Evolutionary conservation across 2,888 invertebrate species (phyloP).

Genomic region (Macroteleia sp.): DNA sequence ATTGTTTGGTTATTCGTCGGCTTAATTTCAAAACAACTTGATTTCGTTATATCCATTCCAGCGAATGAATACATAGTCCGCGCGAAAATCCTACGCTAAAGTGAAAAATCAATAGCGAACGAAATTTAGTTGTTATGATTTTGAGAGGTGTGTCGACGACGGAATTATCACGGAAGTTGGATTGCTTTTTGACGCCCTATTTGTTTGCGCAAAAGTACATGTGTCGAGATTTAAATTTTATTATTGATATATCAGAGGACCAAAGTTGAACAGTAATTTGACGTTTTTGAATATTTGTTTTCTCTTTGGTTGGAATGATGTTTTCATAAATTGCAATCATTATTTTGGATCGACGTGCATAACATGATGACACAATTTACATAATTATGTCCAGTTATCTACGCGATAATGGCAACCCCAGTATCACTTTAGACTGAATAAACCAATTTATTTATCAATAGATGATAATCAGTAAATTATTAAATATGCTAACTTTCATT

Average conservation of each 20-base stretch:
- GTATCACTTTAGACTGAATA: neutral
- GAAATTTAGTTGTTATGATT: slow-evolving; percentile 21
- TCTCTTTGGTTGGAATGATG: too few species aligned
- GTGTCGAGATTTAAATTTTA: too few species aligned
- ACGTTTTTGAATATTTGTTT: too few species aligned
- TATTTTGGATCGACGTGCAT: too few species aligned
- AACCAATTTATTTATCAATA: slow-evolving; percentile 1
- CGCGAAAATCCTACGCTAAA: neutral
- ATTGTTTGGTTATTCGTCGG: too few species aligned
- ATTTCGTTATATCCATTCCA: slow-evolving; percentile 6
- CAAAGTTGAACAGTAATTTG: too few species aligned
- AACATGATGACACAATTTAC: too few species aligned
- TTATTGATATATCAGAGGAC: too few species aligned
- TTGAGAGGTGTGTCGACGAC: slow-evolving; percentile 9
- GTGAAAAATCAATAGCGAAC: slow-evolving; percentile 19
- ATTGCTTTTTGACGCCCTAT: slow-evolving; percentile 7
- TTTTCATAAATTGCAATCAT: too few species aligned
- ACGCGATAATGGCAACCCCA: too few species aligned
- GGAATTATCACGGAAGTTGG: slow-evolving; percentile 3
- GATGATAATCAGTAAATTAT: neutral
- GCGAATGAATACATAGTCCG: neutral
- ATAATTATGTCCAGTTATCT: too few species aligned
- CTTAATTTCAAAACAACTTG: slow-evolving; percentile 9
- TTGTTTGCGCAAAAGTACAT: too few species aligned
- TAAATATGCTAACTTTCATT: neutral